These are phyloP conservation scores for Cryptotermes secundus DNA, from an alignment of 1,140 invertebrate species.

Conservation along the genomic window DNA sequence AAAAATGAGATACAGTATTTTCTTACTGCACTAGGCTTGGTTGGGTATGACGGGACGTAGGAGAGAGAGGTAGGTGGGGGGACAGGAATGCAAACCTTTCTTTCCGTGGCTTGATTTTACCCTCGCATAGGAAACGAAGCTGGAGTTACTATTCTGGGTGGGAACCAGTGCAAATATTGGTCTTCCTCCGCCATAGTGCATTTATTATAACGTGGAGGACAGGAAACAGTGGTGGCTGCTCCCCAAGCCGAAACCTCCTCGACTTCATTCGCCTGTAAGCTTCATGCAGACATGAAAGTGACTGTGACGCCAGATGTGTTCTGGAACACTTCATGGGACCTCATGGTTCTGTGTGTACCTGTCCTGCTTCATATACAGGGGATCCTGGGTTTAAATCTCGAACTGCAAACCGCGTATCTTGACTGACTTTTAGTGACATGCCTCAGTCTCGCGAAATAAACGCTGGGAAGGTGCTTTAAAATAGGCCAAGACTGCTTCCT, in stretches of 20 bases:
- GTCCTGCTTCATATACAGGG: too few species aligned
- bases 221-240: not conserved
- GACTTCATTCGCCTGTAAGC: not conserved
- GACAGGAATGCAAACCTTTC: conserved; percentile 35
- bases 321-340: too few species aligned
- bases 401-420: too few species aligned
- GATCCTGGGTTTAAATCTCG: too few species aligned
- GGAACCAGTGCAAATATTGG: conserved; percentile 22
- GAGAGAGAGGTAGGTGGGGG: not conserved
- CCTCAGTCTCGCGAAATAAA: too few species aligned
- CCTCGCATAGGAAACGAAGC: not conserved
- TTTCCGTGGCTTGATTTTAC: conserved; percentile 24
- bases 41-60: not conserved
- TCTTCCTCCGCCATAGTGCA: not conserved
- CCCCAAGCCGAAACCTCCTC: not conserved
- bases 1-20: conserved; percentile 38
- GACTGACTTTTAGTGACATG: too few species aligned
- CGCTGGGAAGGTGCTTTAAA: too few species aligned
- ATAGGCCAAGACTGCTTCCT: too few species aligned
- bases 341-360: too few species aligned
- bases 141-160: not conserved
- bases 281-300: not conserved
- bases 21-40: conserved; percentile 32
- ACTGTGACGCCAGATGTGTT: too few species aligned
- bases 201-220: conserved; percentile 5